These are phyloP conservation scores for Synanthedon tipuliformis DNA, from an alignment of 2,888 invertebrate species.

Conservation along the genomic window DNA sequence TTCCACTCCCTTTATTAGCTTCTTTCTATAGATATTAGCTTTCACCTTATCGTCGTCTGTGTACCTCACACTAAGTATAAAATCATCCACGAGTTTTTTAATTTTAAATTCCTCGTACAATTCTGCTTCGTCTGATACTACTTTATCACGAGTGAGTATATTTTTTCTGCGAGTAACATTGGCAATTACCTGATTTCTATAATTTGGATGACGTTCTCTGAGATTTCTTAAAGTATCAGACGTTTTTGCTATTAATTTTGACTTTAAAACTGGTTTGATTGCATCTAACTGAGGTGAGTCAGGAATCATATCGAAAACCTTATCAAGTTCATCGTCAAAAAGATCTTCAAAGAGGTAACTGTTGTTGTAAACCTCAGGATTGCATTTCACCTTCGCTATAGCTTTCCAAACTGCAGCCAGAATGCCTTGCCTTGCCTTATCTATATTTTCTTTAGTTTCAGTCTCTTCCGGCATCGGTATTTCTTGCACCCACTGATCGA, in stretches of 20 bases:
- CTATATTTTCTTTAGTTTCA: conserved; percentile 15
- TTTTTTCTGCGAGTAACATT: not conserved
- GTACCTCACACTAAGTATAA: conserved; percentile 26
- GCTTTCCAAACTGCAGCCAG: conserved; percentile 37
- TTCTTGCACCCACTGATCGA: conserved; percentile 31
- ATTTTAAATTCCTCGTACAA: conserved; percentile 25
- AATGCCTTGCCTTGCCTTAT: conserved; percentile 27
- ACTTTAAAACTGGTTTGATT: conserved; percentile 27
- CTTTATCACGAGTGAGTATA: not conserved
- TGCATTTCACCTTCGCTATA: conserved; percentile 31
- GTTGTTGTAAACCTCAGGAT: conserved; percentile 25
- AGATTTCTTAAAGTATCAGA: conserved; percentile 8
- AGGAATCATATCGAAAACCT: conserved; percentile 30
- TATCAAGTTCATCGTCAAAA: conserved; percentile 45
- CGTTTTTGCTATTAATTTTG: conserved; percentile 31
- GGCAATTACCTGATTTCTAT: conserved; percentile 31
- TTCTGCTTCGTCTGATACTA: not conserved
- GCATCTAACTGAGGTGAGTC: conserved; percentile 24
- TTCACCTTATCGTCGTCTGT: conserved; percentile 27
- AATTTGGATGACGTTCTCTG: conserved; percentile 10
- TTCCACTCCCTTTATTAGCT: conserved; percentile 24
- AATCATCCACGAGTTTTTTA: conserved; percentile 31
- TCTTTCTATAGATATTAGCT: conserved; percentile 30
- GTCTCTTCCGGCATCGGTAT: conserved; percentile 24
- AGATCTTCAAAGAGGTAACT: conserved; percentile 35